Percentiles rank a stretch among this genome's conserved stretches.
Evolutionary conservation across 2,888 invertebrate genomes (phyloP).

Genomic region (Philhelius pedissequus): DNA sequence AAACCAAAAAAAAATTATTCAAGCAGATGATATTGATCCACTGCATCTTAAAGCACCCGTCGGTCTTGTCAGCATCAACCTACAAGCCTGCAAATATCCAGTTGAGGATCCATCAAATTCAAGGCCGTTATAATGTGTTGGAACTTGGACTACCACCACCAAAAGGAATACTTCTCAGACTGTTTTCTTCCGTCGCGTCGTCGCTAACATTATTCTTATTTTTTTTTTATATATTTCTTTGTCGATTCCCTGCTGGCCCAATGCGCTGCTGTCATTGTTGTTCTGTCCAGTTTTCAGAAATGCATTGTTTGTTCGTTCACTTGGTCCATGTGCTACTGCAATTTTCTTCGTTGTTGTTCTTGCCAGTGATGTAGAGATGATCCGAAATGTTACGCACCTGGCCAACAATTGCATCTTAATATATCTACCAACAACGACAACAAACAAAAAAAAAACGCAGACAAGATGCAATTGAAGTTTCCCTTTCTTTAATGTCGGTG

Average conservation of each 20-base stretch:
- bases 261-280: slow-evolving; percentile 17
- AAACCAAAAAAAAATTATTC: neutral
- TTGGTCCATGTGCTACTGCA: slow-evolving; percentile 2
- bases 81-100: slow-evolving; percentile 4
- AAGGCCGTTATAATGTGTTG: slow-evolving; percentile 48
- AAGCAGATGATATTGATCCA: slow-evolving; percentile 54
- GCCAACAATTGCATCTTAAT: slow-evolving; percentile 41
- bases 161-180: neutral
- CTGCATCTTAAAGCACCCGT: neutral
- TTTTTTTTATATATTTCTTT: neutral
- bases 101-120: slow-evolving; percentile 47
- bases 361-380: slow-evolving; percentile 14
- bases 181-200: neutral
- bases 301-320: slow-evolving; percentile 33
- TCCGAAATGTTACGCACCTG: slow-evolving; percentile 52
- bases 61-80: slow-evolving; percentile 1
- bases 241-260: slow-evolving; percentile 37
- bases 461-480: slow-evolving; percentile 61
- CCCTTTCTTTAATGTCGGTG: slow-evolving; percentile 59
- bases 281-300: slow-evolving; percentile 7
- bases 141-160: slow-evolving; percentile 4
- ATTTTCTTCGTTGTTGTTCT: slow-evolving; percentile 3
- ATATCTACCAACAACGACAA: too few relatives aligned
- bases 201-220: neutral
- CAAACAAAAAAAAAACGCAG: neutral